phyloP scores from a whole-genome alignment of 2,113 vertebrate genomes.

The Azemiops feae region DNA sequence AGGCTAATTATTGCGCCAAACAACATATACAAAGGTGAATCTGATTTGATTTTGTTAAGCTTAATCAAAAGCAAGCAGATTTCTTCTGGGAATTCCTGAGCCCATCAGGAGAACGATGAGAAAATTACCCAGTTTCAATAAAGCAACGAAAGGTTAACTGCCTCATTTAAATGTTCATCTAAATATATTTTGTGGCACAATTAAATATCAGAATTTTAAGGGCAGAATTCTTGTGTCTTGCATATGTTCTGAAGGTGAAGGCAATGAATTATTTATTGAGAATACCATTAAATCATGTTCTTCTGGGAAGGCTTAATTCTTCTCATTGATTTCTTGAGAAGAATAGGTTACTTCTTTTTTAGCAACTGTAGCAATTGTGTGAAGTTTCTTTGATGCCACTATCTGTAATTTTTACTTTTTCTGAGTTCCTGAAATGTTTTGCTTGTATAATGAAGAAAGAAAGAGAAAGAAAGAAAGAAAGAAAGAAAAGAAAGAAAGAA shows the following conservation, averaged over 20 bases:
- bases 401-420: neutral
- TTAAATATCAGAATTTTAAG: neutral
- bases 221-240: neutral
- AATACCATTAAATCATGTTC: constrained; percentile 29
- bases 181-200: neutral
- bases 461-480: neutral
- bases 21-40: neutral
- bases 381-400: neutral
- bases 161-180: constrained; percentile 16
- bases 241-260: neutral
- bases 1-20: neutral
- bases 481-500: neutral
- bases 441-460: fast-evolving
- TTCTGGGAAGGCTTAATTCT: constrained; percentile 29
- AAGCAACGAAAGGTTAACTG: constrained; percentile 7
- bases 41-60: neutral
- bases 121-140: neutral
- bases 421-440: neutral
- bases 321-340: constrained; percentile 28
- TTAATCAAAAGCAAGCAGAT: neutral
- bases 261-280: constrained; percentile 43
- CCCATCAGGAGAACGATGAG: neutral
- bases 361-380: neutral
- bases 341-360: neutral
- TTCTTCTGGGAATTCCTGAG: neutral